Evolutionary conservation across 2,888 invertebrate species (phyloP).

Genomic region (Drosophila falleni): DNA sequence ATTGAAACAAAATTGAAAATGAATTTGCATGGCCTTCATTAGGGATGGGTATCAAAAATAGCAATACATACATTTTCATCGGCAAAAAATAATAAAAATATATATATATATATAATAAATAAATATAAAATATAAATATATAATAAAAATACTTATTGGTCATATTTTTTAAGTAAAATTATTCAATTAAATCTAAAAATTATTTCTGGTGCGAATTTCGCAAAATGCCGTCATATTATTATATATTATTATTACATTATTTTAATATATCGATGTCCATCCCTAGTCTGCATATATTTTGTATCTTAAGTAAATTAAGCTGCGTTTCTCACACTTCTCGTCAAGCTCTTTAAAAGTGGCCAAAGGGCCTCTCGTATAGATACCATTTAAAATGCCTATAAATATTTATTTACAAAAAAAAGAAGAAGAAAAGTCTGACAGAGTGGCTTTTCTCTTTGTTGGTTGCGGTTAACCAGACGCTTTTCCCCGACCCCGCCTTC

Average conservation of each 20-base stretch:
- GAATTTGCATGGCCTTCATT: constrained; percentile 56
- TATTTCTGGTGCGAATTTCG: too few species aligned
- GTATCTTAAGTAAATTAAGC: constrained; percentile 68
- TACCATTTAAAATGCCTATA: constrained; percentile 69
- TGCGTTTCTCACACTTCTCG: background rate
- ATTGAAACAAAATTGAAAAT: constrained; percentile 72
- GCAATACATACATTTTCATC: background rate
- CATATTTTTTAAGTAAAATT: too few species aligned
- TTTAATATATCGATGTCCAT: background rate
- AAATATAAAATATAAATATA: too few species aligned
- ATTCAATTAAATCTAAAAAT: too few species aligned
- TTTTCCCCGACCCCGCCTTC: constrained; percentile 5
- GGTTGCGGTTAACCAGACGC: constrained; percentile 52
- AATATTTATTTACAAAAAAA: constrained; percentile 65
- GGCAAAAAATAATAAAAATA: too few species aligned
- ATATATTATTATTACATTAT: too few species aligned
- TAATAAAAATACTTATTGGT: too few species aligned
- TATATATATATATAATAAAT: too few species aligned
- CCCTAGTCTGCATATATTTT: background rate
- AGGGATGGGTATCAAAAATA: background rate
- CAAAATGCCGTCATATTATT: too few species aligned
- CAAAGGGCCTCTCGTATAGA: constrained; percentile 37
- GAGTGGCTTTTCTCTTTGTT: constrained; percentile 18
- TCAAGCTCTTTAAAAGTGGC: constrained; percentile 23
- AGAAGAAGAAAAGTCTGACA: constrained; percentile 9